Evolutionary conservation across 2,888 invertebrate genomes (phyloP), one percentile per base, ranked within the genome.

Genomic region (Pseudeuparius sepicola): DNA sequence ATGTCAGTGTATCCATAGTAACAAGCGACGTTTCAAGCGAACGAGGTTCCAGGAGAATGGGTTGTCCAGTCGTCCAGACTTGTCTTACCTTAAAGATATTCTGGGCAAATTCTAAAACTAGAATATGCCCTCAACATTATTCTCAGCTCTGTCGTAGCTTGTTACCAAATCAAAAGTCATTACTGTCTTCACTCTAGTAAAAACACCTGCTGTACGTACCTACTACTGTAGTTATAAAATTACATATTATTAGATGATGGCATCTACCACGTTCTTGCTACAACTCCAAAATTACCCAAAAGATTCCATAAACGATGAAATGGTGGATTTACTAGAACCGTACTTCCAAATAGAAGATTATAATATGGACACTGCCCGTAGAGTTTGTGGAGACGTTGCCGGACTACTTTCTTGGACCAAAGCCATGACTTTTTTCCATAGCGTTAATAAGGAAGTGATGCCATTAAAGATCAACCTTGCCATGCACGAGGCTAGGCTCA

Each of bases 301-400:
- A 64, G 93, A 93, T 54, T 85, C 87, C 6, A 93, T 94, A 40
- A 94, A 92, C 58, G 90, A 88, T 52, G 94, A 94, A 66, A 92
- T 92, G 77, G 86, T 94, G 7, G 94, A 94, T 57, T 70, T 93
- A 41, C 62, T 94, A 34, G 71, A 78, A 44, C 90, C 92, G 0
- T 94, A 92, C 60, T 87, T 90, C 51, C 77, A 79, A 55, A 88
- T 89, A 87, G 90, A 92, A 53, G 93, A 94, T 60, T 94, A 93
- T 58, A 89, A 87, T 55, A 85, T 93, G 83, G 93, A 94, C 52
- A 89, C 84, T 35, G 94, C 94, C 0, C 82, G 87, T 55, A 70
- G 92, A 42, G 93, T 93, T 4, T 94, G 93, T 56, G 93, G 93
- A 34, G 93, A 94, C 56, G 93, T 94, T 1, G n/a, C 94, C 9